Conservation (phyloP, 2,797 vertebrate species). For the Liparis tanakae region DNA sequence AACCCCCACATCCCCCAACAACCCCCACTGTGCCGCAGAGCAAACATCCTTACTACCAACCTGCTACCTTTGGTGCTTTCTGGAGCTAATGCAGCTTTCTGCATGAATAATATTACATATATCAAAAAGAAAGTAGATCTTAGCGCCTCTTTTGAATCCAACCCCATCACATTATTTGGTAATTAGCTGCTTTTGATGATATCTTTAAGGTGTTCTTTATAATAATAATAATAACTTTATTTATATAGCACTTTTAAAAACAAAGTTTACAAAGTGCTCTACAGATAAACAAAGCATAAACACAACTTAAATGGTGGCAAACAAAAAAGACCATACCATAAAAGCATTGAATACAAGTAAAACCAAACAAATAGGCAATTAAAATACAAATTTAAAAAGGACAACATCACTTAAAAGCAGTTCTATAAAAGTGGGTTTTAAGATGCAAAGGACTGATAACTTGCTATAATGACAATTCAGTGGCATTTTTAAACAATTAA, state of each 20-base stretch:
- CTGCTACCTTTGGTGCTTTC: slow-evolving; percentile 41
- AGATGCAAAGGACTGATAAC: neutral
- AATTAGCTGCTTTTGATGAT: slow-evolving; percentile 8
- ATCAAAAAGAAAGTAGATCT: slow-evolving; percentile 3
- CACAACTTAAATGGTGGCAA: too few relatives aligned
- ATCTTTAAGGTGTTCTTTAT: neutral
- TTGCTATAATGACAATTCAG: neutral
- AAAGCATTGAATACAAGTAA: too few relatives aligned
- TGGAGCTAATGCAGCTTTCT: slow-evolving; percentile 23
- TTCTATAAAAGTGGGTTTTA: too few relatives aligned
- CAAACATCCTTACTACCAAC: slow-evolving; percentile 42
- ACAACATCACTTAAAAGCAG: too few relatives aligned
- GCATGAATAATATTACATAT: slow-evolving; percentile 26
- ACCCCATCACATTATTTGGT: neutral
- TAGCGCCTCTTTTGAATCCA: neutral
- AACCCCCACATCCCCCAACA: slow-evolving; percentile 11
- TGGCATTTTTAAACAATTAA: neutral
- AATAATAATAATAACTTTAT: too few relatives aligned
- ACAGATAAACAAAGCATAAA: too few relatives aligned
- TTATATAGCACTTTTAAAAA: too few relatives aligned
- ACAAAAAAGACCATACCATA: too few relatives aligned
- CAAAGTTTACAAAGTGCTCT: too few relatives aligned
- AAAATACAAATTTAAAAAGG: too few relatives aligned
- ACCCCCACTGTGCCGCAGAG: slow-evolving; percentile 21
- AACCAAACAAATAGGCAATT: too few relatives aligned